Evolutionary conservation across 2,797 vertebrate genomes (phyloP).

Genomic region (Hippopotamyrus pictus): DNA sequence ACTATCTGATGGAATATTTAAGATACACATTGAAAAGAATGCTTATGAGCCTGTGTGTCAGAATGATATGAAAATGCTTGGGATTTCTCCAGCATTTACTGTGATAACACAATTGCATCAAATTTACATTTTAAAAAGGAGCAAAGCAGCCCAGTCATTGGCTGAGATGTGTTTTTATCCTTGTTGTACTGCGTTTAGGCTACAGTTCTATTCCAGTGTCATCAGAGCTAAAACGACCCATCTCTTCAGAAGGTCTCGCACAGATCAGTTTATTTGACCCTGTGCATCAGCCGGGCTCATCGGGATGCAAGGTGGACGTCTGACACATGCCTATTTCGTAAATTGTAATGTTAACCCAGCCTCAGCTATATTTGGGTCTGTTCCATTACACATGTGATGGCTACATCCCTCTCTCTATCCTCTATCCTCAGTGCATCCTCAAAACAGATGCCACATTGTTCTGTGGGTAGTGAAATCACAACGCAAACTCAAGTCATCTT

Average conservation of each 20-base stretch:
- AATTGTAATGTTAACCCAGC: background rate
- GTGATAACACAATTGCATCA: background rate
- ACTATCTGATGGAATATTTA: background rate
- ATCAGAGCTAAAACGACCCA: background rate
- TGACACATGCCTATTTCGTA: background rate
- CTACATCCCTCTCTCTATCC: background rate
- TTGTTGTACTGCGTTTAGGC: background rate
- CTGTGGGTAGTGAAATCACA: background rate
- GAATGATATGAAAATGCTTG: background rate
- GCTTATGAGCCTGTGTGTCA: background rate
- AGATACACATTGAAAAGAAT: background rate
- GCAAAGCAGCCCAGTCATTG: background rate
- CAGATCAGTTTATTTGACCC: background rate
- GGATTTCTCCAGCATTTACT: background rate
- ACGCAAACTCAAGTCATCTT: background rate
- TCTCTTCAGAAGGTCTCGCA: background rate
- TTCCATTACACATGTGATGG: background rate
- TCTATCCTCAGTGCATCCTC: background rate
- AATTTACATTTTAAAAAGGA: background rate
- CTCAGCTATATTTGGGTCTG: background rate
- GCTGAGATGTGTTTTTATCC: background rate
- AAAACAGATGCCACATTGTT: background rate
- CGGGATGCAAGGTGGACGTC: background rate
- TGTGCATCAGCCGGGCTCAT: background rate
- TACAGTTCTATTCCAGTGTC: background rate